A percentile compares a stretch with the other conserved stretches of the same genome.
phyloP scores from a whole-genome alignment of 2,797 vertebrate genomes.

The Chiloscyllium punctatum region DNA sequence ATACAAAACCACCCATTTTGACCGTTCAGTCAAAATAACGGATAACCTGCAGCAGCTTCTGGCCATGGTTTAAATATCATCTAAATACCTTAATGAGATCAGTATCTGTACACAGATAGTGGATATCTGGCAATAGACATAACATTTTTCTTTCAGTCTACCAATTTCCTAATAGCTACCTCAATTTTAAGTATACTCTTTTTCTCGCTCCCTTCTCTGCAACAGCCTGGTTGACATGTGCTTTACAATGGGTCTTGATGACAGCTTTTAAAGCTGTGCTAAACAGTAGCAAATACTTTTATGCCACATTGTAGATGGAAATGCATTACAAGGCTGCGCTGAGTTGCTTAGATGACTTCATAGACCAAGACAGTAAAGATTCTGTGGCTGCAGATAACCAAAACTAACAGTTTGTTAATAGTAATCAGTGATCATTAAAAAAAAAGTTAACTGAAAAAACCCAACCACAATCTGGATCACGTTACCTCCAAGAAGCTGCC shows the following conservation, averaged over 20 bases:
- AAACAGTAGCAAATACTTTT: not conserved
- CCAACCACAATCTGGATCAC: not conserved
- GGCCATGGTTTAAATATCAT: not conserved
- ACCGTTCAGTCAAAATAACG: not conserved
- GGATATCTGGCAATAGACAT: not conserved
- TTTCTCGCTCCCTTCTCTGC: not conserved
- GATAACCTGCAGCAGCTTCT: not conserved
- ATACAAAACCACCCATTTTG: not conserved
- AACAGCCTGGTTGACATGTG: not conserved
- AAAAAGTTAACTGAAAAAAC: no score
- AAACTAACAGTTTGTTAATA: not conserved
- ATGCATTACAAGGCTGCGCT: not conserved
- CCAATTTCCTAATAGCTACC: not conserved
- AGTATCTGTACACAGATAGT: not conserved
- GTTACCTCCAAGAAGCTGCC: not conserved
- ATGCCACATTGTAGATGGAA: not conserved
- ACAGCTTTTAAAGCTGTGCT: not conserved
- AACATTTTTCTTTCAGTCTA: not conserved
- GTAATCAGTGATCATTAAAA: no score
- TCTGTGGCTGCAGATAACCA: not conserved
- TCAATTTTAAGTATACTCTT: not conserved
- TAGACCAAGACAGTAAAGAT: not conserved
- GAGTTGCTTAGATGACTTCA: not conserved
- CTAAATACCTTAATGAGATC: not conserved
- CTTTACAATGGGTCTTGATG: not conserved